Percentiles rank a stretch among this genome's conserved stretches.
Conservation (phyloP, 1,140 invertebrate genomes). For the Euura lappo region DNA sequence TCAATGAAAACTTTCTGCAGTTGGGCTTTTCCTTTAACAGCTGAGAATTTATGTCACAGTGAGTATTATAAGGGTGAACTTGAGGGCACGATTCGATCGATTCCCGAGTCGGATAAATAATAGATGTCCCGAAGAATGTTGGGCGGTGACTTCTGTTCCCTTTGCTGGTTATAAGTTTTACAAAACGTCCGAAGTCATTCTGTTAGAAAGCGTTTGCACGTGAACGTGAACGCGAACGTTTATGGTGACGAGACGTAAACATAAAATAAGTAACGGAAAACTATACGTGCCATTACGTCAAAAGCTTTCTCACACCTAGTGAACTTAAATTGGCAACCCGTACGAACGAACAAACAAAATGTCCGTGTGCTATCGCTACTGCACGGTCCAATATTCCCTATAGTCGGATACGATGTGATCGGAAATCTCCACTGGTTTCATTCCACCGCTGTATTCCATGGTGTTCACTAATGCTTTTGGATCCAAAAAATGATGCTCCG, state of each 20-base stretch:
- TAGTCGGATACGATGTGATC: neutral
- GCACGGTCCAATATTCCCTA: neutral
- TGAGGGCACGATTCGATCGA: neutral
- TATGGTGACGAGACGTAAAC: neutral
- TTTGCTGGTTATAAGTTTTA: neutral
- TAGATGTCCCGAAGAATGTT: neutral
- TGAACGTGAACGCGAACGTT: neutral
- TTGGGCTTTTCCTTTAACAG: neutral
- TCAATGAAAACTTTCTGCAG: neutral
- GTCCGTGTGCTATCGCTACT: neutral
- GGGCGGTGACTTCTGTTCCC: neutral
- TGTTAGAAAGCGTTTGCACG: neutral
- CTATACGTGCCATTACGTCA: neutral
- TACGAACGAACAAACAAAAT: conserved; percentile 5
- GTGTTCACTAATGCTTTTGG: too few relatives aligned
- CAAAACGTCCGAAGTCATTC: neutral
- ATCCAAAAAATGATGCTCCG: too few relatives aligned
- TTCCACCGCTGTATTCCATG: too few relatives aligned
- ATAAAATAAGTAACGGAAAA: neutral
- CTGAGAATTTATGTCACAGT: neutral
- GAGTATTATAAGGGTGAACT: neutral
- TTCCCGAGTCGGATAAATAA: neutral
- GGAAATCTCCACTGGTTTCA: neutral
- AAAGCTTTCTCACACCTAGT: neutral
- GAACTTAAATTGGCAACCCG: neutral